These are phyloP conservation scores for Lochmaea capreae DNA, from an alignment of 2,888 invertebrate species.

Conservation along the genomic window DNA sequence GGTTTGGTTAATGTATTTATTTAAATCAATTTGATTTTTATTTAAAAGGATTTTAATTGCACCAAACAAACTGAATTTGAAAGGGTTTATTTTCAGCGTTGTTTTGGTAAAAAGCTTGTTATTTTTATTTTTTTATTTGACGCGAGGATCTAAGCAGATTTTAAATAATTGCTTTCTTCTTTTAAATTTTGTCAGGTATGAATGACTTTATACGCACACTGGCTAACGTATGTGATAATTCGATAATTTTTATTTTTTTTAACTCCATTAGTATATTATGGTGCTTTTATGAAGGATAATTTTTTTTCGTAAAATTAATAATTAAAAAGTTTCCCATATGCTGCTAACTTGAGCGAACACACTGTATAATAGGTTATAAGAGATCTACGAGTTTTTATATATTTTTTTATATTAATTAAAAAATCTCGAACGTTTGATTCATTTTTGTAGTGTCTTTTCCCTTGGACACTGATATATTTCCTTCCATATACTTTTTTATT, in stretches of 20 bases:
- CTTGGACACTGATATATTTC: too few relatives aligned
- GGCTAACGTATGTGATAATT: slow-evolving; percentile 28
- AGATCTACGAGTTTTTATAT: too few relatives aligned
- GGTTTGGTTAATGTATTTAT: background rate
- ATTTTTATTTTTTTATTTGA: background rate
- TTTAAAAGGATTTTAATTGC: background rate
- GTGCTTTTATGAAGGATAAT: slow-evolving; percentile 16
- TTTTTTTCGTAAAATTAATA: background rate
- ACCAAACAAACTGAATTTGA: background rate
- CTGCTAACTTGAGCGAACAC: too few relatives aligned
- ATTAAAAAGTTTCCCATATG: too few relatives aligned
- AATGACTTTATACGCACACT: slow-evolving; percentile 19
- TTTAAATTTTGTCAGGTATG: background rate
- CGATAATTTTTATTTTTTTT: background rate
- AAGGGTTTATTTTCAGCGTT: background rate
- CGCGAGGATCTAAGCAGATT: background rate
- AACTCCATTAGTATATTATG: background rate
- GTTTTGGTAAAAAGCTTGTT: background rate
- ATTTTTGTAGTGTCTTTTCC: too few relatives aligned
- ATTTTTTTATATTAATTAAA: too few relatives aligned
- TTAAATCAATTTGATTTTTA: background rate
- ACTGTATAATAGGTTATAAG: too few relatives aligned
- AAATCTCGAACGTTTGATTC: too few relatives aligned
- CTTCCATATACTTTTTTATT: too few relatives aligned
- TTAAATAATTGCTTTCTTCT: background rate